Evolutionary conservation across 2,888 invertebrate species (phyloP).

Genomic region (Drosophila recens): DNA sequence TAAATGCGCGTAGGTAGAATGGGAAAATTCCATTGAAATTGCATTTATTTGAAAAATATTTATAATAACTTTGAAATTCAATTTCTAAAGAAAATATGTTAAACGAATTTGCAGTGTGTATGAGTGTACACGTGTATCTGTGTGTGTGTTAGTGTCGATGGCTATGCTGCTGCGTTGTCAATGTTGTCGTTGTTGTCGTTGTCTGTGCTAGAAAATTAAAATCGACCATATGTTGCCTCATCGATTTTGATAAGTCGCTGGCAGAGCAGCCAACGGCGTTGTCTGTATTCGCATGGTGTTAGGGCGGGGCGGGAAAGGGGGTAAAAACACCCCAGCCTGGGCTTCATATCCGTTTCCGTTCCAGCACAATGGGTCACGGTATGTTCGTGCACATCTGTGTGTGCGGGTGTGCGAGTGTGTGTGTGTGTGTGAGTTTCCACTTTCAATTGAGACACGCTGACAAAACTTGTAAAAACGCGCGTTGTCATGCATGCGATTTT

Average conservation of each 20-base stretch:
- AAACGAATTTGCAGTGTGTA: slow-evolving; percentile 65
- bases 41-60: slow-evolving; percentile 74
- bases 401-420: slow-evolving; percentile 25
- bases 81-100: slow-evolving; percentile 79
- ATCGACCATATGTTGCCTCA: slow-evolving; percentile 80
- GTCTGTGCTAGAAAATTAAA: slow-evolving; percentile 71
- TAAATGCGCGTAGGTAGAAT: slow-evolving; percentile 49
- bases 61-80: slow-evolving; percentile 80
- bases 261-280: slow-evolving; percentile 18
- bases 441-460: slow-evolving; percentile 70
- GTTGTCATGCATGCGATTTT: slow-evolving; percentile 73
- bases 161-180: slow-evolving; percentile 29
- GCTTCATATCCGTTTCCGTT: slow-evolving; percentile 81
- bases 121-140: slow-evolving; percentile 8
- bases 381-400: slow-evolving; percentile 20
- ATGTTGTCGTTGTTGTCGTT: slow-evolving; percentile 33
- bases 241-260: slow-evolving; percentile 79
- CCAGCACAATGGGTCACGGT: slow-evolving; percentile 67
- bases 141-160: slow-evolving; percentile 43
- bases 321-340: slow-evolving; percentile 32
- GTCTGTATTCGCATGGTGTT: not conserved
- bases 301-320: not conserved
- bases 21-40: slow-evolving; percentile 73
- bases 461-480: slow-evolving; percentile 74
- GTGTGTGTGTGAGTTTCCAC: slow-evolving; percentile 37